phyloP scores from a whole-genome alignment of 2,888 invertebrate genomes.

The Frankliniella intonsa region DNA sequence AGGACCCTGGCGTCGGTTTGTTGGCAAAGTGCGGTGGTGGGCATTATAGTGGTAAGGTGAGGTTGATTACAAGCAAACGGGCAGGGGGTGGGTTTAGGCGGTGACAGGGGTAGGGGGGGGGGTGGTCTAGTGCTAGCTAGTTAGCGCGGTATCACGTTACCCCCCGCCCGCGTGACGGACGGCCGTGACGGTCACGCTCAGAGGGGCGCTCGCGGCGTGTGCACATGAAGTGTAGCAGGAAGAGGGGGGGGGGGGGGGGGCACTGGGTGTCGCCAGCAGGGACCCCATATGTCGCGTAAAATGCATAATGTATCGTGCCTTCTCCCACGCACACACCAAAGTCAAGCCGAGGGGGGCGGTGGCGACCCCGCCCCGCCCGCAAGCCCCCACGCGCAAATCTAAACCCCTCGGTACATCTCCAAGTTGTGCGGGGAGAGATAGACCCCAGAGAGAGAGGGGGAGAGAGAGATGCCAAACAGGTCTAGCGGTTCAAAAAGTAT shows the following conservation, averaged over 20 bases:
- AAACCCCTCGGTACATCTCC: too few species aligned
- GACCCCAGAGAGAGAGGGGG: too few species aligned
- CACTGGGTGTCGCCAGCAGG: background rate
- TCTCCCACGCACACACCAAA: background rate
- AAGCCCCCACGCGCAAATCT: background rate
- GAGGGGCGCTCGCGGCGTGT: background rate
- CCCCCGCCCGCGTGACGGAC: background rate
- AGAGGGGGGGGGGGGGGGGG: background rate
- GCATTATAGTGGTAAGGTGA: too few species aligned
- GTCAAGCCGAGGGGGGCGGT: background rate
- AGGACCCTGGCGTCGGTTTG: too few species aligned
- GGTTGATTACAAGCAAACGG: too few species aligned
- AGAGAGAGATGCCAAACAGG: too few species aligned
- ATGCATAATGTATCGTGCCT: constrained; percentile 25
- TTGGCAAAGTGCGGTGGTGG: too few species aligned
- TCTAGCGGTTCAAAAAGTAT: too few species aligned
- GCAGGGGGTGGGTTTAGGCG: background rate
- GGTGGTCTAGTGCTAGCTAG: background rate
- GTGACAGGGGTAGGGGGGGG: background rate
- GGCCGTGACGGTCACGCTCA: constrained; percentile 8
- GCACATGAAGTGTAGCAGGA: background rate
- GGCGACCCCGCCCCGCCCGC: background rate
- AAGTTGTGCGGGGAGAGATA: too few species aligned
- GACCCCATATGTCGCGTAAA: constrained; percentile 24
- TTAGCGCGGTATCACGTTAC: background rate